These are phyloP conservation scores for Leptosomus discolor DNA, from an alignment of 2,113 vertebrate genomes.

Conservation along the genomic window DNA sequence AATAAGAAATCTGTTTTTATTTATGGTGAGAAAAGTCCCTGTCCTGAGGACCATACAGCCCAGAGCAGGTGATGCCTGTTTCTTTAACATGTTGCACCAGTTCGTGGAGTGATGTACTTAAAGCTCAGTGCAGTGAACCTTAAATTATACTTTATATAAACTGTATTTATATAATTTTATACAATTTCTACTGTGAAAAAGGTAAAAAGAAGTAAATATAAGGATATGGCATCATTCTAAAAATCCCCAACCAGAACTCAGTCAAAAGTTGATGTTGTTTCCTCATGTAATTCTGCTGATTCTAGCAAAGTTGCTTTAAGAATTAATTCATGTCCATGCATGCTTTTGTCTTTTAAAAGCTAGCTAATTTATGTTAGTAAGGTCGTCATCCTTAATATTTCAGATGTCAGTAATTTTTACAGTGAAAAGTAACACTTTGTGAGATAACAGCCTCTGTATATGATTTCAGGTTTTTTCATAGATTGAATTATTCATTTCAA, in stretches of 20 bases:
- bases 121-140: neutral
- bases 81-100: neutral
- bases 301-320: neutral
- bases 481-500: neutral
- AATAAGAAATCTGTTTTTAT: neutral
- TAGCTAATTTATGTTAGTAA: neutral
- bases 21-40: neutral
- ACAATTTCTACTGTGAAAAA: neutral
- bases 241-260: neutral
- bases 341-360: neutral
- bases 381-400: neutral
- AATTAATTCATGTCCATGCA: neutral
- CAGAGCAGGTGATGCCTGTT: neutral
- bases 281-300: neutral
- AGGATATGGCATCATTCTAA: neutral
- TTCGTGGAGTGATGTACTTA: neutral
- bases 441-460: neutral
- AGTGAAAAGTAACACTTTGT: neutral
- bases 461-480: neutral
- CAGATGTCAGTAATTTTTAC: neutral
- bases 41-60: neutral
- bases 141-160: neutral
- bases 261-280: neutral
- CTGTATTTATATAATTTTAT: neutral
- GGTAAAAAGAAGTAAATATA: neutral